Base-by-base conservation (phyloP, 2,888 invertebrate species). In the Scaptomyza flava region DNA sequence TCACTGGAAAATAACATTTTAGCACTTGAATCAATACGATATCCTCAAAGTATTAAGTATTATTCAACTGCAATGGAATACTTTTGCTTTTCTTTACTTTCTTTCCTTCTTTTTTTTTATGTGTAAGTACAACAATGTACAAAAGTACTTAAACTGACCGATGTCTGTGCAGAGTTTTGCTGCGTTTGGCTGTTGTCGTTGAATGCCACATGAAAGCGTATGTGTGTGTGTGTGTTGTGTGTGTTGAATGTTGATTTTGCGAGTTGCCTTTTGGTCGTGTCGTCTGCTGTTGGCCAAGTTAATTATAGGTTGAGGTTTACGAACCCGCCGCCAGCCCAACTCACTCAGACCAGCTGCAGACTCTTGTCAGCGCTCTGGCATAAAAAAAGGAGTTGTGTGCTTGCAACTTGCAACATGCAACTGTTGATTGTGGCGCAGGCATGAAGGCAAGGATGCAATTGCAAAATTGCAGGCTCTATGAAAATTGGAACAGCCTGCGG, bases 251-350 rank as follows among this genome's bases (percentile, higher is more conserved):
- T 23, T 61, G 56, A 31, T 2, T 17, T 45, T 72, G 41, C 41
- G 34, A 33, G 41, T 67, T 72, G 67, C 43, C 41, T 62, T 56
- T 63, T 62, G 62, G 62, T 58, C 65, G 73, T 77, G 84, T 38
- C 71, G 83, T 79, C 81, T 81, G 81, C 62, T 52, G 17, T 41
- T 70, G 78, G 75, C 69, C 67, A 84, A 75, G 82, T 84, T 89
- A 89, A 89, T 89, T 88, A 88, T 80, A 77, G 84, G 86, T 83
- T 87, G 89, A 89, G 89, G 89, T 86, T 86, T 88, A 71, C 86
- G 87, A 89, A 89, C 89, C 77, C 67, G 67, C 68, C 77, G 33
- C 9, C 33, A 34, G 33, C 33, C 31, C 31, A 9, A 9, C 31
- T 36, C 47, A 47, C 34, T n/a, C 60, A 57, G 70, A 59, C 47